phyloP scores from a whole-genome alignment of 2,113 vertebrate species.

The Ceratotherium simum region DNA sequence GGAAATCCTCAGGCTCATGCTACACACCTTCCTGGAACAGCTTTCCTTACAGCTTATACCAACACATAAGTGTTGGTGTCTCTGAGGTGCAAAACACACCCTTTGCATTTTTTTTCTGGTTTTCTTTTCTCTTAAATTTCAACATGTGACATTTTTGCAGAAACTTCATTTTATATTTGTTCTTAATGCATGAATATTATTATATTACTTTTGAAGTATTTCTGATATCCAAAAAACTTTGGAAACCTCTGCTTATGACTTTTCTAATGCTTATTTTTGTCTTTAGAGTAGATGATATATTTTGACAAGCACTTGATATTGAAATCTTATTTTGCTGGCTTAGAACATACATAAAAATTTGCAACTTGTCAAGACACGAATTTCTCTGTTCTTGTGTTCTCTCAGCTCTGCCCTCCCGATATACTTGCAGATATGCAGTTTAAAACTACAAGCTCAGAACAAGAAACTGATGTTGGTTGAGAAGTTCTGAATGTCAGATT shows the following conservation, averaged over 20 bases:
- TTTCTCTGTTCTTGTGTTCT: conserved; percentile 12
- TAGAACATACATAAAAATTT: conserved; percentile 22
- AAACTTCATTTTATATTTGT: background rate
- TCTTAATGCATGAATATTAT: background rate
- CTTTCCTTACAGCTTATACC: background rate
- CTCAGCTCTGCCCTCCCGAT: background rate
- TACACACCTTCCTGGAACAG: background rate
- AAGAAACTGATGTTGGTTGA: background rate
- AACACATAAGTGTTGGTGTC: background rate
- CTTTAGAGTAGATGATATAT: background rate
- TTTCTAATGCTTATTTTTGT: background rate
- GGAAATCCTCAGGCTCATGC: background rate
- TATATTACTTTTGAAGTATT: background rate
- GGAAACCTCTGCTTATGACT: background rate
- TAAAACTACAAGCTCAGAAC: background rate
- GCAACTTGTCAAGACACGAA: background rate
- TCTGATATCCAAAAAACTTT: background rate
- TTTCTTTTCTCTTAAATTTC: conserved; percentile 3
- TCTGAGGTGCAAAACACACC: background rate
- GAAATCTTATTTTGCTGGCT: conserved; percentile 34
- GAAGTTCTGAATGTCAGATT: background rate
- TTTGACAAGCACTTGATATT: conserved; percentile 29
- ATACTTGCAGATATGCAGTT: background rate
- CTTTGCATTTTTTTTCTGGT: background rate
- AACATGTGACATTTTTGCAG: background rate